phyloP scores from a whole-genome alignment of 2,797 vertebrate genomes.

The Gymnothorax javanicus region DNA sequence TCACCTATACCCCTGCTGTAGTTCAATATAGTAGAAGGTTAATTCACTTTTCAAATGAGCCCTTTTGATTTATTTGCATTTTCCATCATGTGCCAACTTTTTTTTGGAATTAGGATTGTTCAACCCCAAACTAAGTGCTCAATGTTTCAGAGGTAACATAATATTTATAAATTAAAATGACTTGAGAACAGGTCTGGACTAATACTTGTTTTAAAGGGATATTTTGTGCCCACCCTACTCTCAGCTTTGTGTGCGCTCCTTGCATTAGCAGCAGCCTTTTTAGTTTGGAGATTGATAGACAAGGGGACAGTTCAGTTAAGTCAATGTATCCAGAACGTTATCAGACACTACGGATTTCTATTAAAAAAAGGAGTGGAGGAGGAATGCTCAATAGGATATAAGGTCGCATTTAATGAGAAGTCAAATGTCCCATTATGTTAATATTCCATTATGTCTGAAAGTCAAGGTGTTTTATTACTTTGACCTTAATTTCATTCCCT shows the following conservation, averaged over 20 bases:
- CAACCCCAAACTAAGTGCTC: no score
- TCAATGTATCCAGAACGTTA: not conserved
- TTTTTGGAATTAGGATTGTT: no score
- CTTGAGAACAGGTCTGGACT: no score
- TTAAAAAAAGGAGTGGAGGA: conserved; percentile 13
- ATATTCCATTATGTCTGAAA: not conserved
- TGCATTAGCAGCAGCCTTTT: conserved; percentile 21
- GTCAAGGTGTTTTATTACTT: conserved; percentile 18
- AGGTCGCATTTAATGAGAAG: not conserved
- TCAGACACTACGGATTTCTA: conserved; percentile 2
- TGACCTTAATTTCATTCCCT: conserved; percentile 24
- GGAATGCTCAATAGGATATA: not conserved
- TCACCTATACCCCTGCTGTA: no score
- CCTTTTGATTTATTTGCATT: no score
- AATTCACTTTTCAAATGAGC: no score
- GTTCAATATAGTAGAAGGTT: no score
- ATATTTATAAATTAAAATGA: no score
- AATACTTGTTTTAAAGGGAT: no score
- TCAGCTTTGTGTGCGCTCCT: not conserved
- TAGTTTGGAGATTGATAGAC: conserved; percentile 14
- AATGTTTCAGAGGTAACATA: no score
- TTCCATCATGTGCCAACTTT: no score
- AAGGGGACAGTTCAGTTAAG: conserved; percentile 22
- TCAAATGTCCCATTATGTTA: not conserved
- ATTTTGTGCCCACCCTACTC: no score